Conservation (phyloP, 2,113 vertebrate genomes). For the Aix galericulata region DNA sequence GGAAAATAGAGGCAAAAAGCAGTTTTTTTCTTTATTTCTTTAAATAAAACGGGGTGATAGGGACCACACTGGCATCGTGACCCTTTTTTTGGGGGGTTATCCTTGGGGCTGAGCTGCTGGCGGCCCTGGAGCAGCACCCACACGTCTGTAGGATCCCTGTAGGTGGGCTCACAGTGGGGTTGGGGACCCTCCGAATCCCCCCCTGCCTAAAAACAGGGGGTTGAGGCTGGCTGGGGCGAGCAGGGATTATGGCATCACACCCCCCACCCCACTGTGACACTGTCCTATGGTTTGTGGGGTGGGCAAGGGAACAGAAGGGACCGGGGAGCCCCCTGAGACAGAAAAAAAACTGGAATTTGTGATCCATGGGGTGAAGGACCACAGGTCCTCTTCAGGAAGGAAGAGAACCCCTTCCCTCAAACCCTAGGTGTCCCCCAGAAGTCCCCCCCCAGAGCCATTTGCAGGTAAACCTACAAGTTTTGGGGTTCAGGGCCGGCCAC, state of each 20-base stretch:
- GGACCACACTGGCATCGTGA: neutral
- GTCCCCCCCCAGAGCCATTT: no score
- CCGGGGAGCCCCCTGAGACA: no score
- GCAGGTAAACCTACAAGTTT: neutral
- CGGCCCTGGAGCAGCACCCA: neutral
- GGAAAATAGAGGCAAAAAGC: neutral
- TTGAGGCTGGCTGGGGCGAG: no score
- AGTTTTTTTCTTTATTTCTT: neutral
- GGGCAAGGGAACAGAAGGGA: neutral
- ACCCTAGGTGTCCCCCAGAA: neutral
- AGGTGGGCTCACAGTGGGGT: neutral
- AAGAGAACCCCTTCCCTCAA: neutral
- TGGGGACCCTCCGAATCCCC: neutral
- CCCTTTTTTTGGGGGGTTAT: neutral
- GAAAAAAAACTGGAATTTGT: no score
- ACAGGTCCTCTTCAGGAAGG: neutral
- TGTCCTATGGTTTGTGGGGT: neutral
- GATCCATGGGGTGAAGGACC: neutral
- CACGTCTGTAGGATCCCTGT: no score
- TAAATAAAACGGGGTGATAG: neutral
- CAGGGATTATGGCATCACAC: neutral
- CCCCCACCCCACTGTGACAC: neutral
- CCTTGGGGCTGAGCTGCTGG: no score
- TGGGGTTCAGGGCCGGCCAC: neutral
- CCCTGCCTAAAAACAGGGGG: fast-evolving